These are phyloP conservation scores for Takifugu ocellatus DNA, from an alignment of 2,797 vertebrate species.

Conservation along the genomic window DNA sequence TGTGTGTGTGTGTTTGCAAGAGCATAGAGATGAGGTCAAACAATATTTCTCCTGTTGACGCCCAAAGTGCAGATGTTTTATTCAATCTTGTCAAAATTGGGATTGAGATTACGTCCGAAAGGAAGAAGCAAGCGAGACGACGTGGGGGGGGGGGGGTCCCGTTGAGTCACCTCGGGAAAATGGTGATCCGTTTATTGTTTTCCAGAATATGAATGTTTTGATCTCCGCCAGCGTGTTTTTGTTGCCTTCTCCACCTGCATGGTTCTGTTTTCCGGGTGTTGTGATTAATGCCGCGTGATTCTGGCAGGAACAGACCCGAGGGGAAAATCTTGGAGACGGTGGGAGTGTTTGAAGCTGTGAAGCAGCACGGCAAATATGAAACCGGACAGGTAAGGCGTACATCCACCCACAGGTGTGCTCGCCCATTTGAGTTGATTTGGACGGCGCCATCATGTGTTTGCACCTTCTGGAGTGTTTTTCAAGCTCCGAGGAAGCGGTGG, in stretches of 20 bases:
- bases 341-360: constrained; percentile 92
- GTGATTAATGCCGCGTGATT: constrained; percentile 39
- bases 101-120: constrained; percentile 35
- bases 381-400: constrained; percentile 87
- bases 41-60: constrained; percentile 36
- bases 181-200: constrained; percentile 4
- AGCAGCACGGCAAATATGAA: constrained; percentile 96
- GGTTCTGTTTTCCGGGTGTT: constrained; percentile 30
- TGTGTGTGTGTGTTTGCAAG: constrained; percentile 13
- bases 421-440: neutral
- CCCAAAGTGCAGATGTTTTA: constrained; percentile 38
- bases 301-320: constrained; percentile 88
- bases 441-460: neutral
- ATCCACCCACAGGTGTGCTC: neutral
- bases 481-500: constrained; percentile 4
- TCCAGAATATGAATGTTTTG: constrained; percentile 20
- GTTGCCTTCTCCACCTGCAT: neutral
- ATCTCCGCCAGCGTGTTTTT: constrained; percentile 1
- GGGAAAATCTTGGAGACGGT: constrained; percentile 95
- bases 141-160: constrained; percentile 13
- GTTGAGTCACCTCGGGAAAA: neutral
- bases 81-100: constrained; percentile 53
- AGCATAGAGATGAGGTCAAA: constrained; percentile 22
- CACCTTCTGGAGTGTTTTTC: neutral
- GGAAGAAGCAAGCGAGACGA: neutral